These are phyloP conservation scores for Idaea aversata DNA, from an alignment of 2,888 invertebrate genomes.

Conservation along the genomic window DNA sequence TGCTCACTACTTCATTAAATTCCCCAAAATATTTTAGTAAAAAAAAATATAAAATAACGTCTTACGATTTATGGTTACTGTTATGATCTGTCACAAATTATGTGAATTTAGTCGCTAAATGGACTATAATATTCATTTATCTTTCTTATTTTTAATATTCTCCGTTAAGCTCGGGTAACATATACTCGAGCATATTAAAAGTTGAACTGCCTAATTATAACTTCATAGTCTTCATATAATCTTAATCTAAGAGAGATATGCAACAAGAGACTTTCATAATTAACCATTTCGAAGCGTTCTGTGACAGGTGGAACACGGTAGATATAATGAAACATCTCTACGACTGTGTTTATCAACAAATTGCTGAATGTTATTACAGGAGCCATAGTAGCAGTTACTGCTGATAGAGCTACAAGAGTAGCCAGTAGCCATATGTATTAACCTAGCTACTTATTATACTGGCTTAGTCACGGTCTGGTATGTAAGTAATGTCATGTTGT, in stretches of 20 bases:
- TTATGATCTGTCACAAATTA: conserved; percentile 4
- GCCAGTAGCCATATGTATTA: conserved; percentile 1
- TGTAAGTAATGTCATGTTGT: conserved; percentile 41
- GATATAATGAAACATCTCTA: background rate
- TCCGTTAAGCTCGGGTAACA: background rate
- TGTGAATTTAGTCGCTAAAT: background rate
- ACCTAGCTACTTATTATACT: conserved; percentile 7
- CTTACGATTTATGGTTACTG: conserved; percentile 32
- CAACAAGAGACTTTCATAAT: background rate
- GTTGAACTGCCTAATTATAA: background rate
- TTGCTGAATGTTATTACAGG: background rate
- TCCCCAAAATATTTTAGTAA: conserved; percentile 34
- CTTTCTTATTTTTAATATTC: background rate
- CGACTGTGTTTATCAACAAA: conserved; percentile 1
- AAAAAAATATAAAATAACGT: conserved; percentile 33
- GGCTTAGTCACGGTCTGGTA: conserved; percentile 35
- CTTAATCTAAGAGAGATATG: background rate
- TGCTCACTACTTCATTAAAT: conserved; percentile 48
- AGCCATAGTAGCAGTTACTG: conserved; percentile 4
- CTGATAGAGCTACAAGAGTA: background rate
- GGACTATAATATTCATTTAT: background rate
- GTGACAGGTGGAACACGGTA: background rate
- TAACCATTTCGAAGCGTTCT: background rate
- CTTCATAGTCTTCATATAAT: background rate
- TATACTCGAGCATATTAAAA: background rate